Evolutionary conservation across 2,888 invertebrate species (phyloP), one percentile per base, ranked within the genome.

Genomic region (Slavum lentiscoides): DNA sequence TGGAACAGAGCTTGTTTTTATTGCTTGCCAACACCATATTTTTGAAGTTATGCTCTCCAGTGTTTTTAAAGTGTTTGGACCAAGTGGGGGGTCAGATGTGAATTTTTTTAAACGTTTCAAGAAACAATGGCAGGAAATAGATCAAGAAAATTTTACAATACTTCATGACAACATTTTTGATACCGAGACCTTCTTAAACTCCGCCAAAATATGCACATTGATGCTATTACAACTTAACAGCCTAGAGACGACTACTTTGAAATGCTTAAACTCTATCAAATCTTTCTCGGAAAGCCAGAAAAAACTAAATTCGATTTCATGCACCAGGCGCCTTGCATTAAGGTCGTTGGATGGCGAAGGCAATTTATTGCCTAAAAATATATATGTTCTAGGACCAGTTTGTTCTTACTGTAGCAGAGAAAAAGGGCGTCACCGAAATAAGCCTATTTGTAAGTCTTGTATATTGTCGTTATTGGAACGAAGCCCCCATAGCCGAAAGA

Each of bases 321-420:
- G 43, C 43, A 58, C 58, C 58, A 58, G 7, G 58, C 4, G 58
- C 58, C 58, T 58, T 58, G 13, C 58, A 58, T 19, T 17, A 58
- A 58, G 58, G 13, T 19, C 58, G 19, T 58, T 58, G 58, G 58
- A 58, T 58, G 58, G 15, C 58, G 19, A 58, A 58, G 58, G 58
- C 58, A 58, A 58, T 58, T 19, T 58, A 58, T 58, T 58, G 58
- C 58, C 58, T 58, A 58, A 58, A 58, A 58, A 58, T 58, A 13
- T 58, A 58, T 5, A 58, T 58, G 19, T 58, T 58, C 19, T 17
- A 58, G 19, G n/a, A n/a, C n/a, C n/a, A n/a, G n/a, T n/a, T 15
- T 5, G 30, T 62, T 62, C 30, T 62, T 13, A 62, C 62, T 23
- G 15, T 13, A 62, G 11, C 62, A 62, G 30, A 62, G 30, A 62